These are phyloP conservation scores for Drosophila monieri DNA, from an alignment of 2,888 invertebrate species.

Conservation along the genomic window DNA sequence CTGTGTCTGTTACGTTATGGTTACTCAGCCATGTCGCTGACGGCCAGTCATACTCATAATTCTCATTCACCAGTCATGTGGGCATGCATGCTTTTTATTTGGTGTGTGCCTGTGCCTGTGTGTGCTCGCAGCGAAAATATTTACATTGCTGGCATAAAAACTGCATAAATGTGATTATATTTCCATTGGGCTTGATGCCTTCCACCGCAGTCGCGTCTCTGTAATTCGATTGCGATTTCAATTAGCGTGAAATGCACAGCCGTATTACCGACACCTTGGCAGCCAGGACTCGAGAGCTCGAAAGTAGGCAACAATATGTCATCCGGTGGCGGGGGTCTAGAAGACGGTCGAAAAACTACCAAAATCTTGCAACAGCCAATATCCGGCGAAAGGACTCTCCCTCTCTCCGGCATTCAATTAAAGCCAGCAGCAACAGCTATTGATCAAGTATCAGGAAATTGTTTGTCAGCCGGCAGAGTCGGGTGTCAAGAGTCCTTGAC, in stretches of 20 bases:
- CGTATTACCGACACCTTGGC: conserved; percentile 37
- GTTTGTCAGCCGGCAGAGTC: conserved; percentile 38
- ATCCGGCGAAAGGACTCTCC: not conserved
- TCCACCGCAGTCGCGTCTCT: conserved; percentile 48
- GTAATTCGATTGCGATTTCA: conserved; percentile 80
- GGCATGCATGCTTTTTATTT: not conserved
- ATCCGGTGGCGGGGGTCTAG: not conserved
- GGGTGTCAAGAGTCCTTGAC: conserved; percentile 36
- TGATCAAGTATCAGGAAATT: conserved; percentile 39
- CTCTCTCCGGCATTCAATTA: conserved; percentile 22
- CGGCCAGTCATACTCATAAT: conserved; percentile 37
- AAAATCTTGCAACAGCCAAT: conserved; percentile 8
- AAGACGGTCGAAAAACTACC: not conserved
- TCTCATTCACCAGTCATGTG: conserved; percentile 25
- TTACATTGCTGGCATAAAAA: conserved; percentile 80
- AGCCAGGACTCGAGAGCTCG: too few species aligned
- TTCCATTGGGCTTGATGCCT: conserved; percentile 70
- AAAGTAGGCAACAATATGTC: conserved; percentile 11
- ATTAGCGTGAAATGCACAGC: conserved; percentile 74
- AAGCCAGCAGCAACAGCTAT: conserved; percentile 17
- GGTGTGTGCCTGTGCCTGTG: not conserved
- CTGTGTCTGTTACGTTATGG: conserved; percentile 40
- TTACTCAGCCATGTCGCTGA: conserved; percentile 40
- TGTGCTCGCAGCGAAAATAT: conserved; percentile 74
- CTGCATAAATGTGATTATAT: conserved; percentile 80